phyloP scores from a whole-genome alignment of 2,113 vertebrate genomes.

The Microtus oregoni region DNA sequence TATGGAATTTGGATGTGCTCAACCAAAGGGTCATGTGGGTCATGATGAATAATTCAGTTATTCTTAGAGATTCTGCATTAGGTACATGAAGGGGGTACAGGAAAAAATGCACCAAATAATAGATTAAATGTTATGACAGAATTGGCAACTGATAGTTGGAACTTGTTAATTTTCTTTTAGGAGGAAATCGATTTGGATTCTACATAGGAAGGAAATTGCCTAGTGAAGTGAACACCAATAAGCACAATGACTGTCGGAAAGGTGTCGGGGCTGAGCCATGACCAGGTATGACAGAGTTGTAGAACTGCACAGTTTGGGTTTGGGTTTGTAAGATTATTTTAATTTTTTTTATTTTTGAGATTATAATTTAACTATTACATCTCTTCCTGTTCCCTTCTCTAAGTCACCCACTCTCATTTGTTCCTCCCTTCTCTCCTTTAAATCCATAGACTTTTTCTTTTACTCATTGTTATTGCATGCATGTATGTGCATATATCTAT shows the following conservation, averaged over 20 bases:
- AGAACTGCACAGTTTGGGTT: background rate
- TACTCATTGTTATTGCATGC: background rate
- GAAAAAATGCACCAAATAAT: background rate
- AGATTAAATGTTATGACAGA: background rate
- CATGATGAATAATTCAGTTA: background rate
- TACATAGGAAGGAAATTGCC: background rate
- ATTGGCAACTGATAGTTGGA: background rate
- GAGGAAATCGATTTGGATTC: background rate
- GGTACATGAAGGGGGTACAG: background rate
- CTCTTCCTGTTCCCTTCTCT: background rate
- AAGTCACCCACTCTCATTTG: background rate
- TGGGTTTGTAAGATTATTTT: background rate
- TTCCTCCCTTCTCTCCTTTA: background rate
- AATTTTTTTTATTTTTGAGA: background rate
- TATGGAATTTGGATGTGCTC: background rate
- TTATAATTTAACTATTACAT: background rate
- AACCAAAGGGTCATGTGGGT: background rate
- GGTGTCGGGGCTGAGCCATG: too few relatives aligned
- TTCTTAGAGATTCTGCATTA: conserved; percentile 23
- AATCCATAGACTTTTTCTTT: background rate
- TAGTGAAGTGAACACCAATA: background rate
- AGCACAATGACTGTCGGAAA: background rate
- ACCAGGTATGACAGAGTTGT: fast-evolving
- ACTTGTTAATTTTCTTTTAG: conserved; percentile 22
- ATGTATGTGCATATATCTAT: background rate